Evolutionary conservation across 2,113 vertebrate genomes (phyloP), one percentile per base, ranked within the genome.

Genomic region (Hiodon tergisus): DNA sequence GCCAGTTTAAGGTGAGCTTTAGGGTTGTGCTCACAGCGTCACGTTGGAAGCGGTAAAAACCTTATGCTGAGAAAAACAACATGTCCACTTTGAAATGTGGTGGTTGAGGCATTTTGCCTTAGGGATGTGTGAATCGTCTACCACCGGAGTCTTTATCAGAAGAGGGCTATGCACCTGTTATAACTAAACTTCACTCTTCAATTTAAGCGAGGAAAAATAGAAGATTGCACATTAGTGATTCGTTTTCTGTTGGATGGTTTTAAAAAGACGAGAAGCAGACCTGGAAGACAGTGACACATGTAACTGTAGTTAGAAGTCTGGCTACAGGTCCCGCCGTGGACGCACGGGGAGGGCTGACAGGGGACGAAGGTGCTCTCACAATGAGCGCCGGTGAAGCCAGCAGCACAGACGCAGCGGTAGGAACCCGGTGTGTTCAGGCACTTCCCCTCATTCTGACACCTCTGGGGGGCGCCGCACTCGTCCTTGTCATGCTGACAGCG

Each of bases 201-300:
- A 31, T 31, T 31, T 31, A 6, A 11, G 5, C 10, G 11, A 48
- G 13, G 47, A 53, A 4, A 13, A 17, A 13, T 17, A 3, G 31
- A 31, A 31, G 31, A 31, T 31, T 31, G 31, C 55, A 10, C 10
- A 3, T 5, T 3, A 2, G 2, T 8, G 10, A 16, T 46, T 2
- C 2, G 13, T 46, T 2, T 4, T 55, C 14, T 13, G 3, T 51
- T 4, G n/a, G 5, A 13, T 55, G 5, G 3, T 6, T 81, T 66
- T 76, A 1, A 2, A 31, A 31, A 31, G 31, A 31, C 31, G 31
- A 31, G 31, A 31, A 31, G 31, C 31, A 31, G 31, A 98, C 96
- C 96, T 87, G 95, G 94, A 60, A 98, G 92, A 74, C 96, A 98
- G 90, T 94, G 94, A 85, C 96, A 98, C 14, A 90, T 92, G 77